phyloP scores from a whole-genome alignment of 1,140 invertebrate genomes.

The Sinonovacula constricta region DNA sequence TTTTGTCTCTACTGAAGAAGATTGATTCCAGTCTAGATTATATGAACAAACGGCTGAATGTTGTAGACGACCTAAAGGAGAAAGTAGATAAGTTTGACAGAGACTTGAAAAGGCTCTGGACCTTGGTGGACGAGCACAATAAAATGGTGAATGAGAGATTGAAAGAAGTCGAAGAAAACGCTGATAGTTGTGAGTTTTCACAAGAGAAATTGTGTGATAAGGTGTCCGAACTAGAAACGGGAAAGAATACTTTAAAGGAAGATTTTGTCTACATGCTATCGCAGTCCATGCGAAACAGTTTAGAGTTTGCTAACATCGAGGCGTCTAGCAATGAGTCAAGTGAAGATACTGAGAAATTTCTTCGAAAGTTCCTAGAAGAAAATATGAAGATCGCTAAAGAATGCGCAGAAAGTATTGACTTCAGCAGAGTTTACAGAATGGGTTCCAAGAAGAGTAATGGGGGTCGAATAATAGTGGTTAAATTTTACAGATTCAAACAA shows the following conservation, averaged over 20 bases:
- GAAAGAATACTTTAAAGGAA: neutral
- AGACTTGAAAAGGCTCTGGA: too few relatives aligned
- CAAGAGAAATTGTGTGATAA: neutral
- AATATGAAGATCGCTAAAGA: too few relatives aligned
- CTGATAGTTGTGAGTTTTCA: constrained; percentile 5
- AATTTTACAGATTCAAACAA: too few relatives aligned
- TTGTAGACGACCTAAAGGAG: neutral
- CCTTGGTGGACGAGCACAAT: neutral
- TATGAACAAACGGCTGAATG: neutral
- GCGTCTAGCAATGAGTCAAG: too few relatives aligned
- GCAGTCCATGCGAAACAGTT: neutral
- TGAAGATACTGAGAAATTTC: too few relatives aligned
- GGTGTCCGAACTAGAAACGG: neutral
- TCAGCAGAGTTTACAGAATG: too few relatives aligned
- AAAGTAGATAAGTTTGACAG: neutral
- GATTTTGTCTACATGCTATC: neutral
- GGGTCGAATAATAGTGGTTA: too few relatives aligned
- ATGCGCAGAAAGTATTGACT: too few relatives aligned
- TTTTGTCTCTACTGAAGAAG: too few relatives aligned
- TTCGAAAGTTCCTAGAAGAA: too few relatives aligned
- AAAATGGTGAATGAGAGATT: neutral
- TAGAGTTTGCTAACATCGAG: too few relatives aligned
- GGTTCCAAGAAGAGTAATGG: too few relatives aligned
- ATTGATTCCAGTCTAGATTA: neutral
- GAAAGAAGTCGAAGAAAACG: neutral